Percentiles rank a stretch among this genome's conserved stretches.
Conservation (phyloP, 2,888 invertebrate genomes). For the Lordiphosa fenestrarum region DNA sequence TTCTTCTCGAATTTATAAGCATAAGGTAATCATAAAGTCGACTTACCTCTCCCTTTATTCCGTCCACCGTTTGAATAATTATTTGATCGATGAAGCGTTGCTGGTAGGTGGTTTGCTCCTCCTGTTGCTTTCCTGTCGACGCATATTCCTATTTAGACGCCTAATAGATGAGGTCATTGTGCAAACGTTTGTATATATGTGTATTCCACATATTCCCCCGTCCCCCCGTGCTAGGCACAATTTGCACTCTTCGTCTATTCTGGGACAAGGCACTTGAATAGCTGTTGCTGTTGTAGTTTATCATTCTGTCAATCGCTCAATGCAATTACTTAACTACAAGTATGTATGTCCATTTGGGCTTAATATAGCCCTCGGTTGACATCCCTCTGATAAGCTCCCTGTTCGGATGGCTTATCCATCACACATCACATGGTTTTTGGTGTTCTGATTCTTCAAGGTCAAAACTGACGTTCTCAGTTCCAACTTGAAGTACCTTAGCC, state of each 20-base stretch:
- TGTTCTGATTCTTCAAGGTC: conserved; percentile 28
- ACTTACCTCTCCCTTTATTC: not conserved
- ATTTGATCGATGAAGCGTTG: conserved; percentile 36
- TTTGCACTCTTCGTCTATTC: no score
- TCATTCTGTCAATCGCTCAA: conserved; percentile 25
- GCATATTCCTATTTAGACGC: conserved; percentile 31
- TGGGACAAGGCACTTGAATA: not conserved
- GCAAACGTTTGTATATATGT: conserved; percentile 12
- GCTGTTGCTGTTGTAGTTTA: not conserved
- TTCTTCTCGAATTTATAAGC: no score
- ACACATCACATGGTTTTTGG: conserved; percentile 2
- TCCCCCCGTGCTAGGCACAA: not conserved
- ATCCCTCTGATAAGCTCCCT: conserved; percentile 10
- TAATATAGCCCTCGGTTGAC: conserved; percentile 1
- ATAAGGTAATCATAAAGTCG: not conserved
- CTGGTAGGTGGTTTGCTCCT: conserved; percentile 28
- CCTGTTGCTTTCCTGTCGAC: conserved; percentile 30
- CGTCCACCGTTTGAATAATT: conserved; percentile 24
- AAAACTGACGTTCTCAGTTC: conserved; percentile 18
- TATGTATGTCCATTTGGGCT: conserved; percentile 11
- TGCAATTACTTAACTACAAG: conserved; percentile 37
- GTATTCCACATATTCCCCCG: not conserved
- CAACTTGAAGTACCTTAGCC: conserved; percentile 7
- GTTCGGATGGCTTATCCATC: conserved; percentile 4
- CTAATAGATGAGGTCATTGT: conserved; percentile 60